These are phyloP conservation scores for Balaeniceps rex DNA, from an alignment of 2,113 vertebrate genomes.

Conservation along the genomic window DNA sequence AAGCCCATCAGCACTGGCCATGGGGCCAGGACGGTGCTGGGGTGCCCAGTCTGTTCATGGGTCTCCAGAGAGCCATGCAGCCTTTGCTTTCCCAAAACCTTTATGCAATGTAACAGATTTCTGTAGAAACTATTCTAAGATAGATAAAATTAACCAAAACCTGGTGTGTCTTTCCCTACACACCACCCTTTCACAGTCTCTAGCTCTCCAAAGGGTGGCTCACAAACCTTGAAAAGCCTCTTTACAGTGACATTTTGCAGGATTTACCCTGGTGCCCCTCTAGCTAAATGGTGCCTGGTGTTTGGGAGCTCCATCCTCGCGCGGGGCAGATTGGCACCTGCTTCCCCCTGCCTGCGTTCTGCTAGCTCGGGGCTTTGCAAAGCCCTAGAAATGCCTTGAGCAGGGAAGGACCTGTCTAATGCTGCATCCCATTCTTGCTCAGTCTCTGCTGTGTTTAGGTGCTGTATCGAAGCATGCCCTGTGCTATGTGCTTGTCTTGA, in stretches of 20 bases:
- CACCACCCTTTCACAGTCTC: background rate
- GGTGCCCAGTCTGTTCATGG: fast-evolving
- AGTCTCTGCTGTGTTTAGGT: background rate
- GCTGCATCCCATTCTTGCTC: background rate
- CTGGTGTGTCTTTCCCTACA: background rate
- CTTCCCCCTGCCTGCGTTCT: background rate
- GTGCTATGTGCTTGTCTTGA: background rate
- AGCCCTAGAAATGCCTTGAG: background rate
- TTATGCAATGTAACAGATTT: background rate
- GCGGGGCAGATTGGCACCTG: fast-evolving
- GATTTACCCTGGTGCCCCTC: background rate
- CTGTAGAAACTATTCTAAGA: background rate
- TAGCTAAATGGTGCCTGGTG: background rate
- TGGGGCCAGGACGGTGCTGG: background rate
- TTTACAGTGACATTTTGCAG: background rate
- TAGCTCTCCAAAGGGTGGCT: background rate
- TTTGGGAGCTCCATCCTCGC: background rate
- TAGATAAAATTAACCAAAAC: background rate
- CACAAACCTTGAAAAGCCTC: background rate
- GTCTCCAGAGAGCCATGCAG: background rate
- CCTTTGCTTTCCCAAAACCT: background rate
- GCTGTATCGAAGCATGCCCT: background rate
- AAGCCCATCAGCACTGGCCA: background rate
- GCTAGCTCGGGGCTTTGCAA: background rate
- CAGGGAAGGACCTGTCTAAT: background rate